Conservation (phyloP, 2,888 invertebrate genomes). For the Lottia scabra region DNA sequence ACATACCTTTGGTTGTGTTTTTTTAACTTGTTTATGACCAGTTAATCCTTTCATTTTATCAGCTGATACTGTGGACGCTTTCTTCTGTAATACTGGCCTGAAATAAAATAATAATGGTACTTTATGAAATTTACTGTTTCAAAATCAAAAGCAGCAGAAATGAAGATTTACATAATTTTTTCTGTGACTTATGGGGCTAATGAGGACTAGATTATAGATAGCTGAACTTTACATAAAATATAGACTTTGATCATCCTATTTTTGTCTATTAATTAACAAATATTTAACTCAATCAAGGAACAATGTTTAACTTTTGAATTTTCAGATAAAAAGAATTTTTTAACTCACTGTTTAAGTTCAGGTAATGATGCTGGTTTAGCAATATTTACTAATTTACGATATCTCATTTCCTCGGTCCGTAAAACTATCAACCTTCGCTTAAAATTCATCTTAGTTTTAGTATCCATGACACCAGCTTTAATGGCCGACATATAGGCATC, state of each 20-base stretch:
- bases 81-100: not conserved
- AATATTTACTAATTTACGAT: slow-evolving; percentile 81
- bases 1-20: not conserved
- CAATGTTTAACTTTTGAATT: too few species aligned
- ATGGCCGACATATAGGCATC: slow-evolving; percentile 83
- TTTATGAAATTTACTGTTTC: too few species aligned
- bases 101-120: not conserved
- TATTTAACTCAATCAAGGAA: too few species aligned
- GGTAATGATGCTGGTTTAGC: slow-evolving; percentile 70
- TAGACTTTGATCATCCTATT: too few species aligned
- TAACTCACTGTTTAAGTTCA: slow-evolving; percentile 35
- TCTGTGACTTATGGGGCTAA: too few species aligned
- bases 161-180: too few species aligned
- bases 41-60: slow-evolving; percentile 9
- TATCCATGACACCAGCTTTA: slow-evolving; percentile 69
- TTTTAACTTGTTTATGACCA: not conserved
- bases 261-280: too few species aligned
- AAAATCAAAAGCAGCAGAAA: too few species aligned
- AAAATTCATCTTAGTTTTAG: slow-evolving; percentile 67
- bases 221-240: too few species aligned
- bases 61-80: not conserved
- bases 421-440: slow-evolving; percentile 76
- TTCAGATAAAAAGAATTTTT: too few species aligned
- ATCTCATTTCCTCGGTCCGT: slow-evolving; percentile 77
- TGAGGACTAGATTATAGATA: too few species aligned